Percentiles rank a stretch among this genome's conserved stretches.
phyloP scores from a whole-genome alignment of 2,113 vertebrate genomes.

The Elachura formosa region DNA sequence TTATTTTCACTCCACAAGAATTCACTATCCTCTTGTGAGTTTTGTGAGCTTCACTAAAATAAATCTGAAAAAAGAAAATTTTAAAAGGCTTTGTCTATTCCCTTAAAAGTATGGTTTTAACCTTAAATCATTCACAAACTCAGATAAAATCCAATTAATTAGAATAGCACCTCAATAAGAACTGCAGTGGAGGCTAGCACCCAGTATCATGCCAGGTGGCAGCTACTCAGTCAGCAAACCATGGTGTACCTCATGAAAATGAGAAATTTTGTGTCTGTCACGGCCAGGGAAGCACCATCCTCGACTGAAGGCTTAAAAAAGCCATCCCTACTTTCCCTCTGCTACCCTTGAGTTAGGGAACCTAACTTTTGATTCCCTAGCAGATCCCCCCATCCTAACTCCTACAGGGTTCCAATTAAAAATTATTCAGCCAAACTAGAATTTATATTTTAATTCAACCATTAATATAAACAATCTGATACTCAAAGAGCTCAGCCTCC shows the following conservation, averaged over 20 bases:
- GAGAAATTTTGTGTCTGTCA: neutral
- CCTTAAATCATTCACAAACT: neutral
- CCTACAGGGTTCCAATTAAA: neutral
- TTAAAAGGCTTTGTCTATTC: neutral
- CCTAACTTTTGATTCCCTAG: neutral
- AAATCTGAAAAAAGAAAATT: neutral
- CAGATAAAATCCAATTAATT: neutral
- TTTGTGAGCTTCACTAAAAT: neutral
- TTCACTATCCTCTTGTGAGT: neutral
- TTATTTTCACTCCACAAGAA: neutral
- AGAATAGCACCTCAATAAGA: neutral
- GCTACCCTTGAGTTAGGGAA: accelerated
- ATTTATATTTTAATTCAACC: neutral
- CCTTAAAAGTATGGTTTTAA: neutral
- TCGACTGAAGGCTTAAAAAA: neutral
- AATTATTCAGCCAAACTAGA: neutral
- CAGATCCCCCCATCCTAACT: neutral
- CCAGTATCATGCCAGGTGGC: neutral
- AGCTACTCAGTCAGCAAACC: neutral
- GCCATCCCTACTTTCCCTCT: neutral
- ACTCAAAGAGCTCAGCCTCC: neutral
- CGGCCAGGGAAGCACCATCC: neutral
- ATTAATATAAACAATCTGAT: neutral
- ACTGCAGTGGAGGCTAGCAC: neutral
- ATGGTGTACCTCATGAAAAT: neutral